Evolutionary conservation across 2,797 vertebrate species (phyloP).

Genomic region (Remorina albescens): DNA sequence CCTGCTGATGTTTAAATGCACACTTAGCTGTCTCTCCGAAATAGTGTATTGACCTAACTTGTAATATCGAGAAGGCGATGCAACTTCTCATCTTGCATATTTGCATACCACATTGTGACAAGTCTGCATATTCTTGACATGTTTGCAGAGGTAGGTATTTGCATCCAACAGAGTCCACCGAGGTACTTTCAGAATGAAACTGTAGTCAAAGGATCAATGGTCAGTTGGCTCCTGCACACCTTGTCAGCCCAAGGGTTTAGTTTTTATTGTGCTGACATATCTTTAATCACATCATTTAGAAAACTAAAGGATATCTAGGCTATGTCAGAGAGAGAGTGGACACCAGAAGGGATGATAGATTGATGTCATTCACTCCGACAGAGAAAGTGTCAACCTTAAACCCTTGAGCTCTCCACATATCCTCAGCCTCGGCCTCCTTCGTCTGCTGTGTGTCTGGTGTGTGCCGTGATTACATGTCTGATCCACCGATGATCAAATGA

Average conservation of each 20-base stretch:
- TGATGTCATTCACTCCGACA: slow-evolving; percentile 57
- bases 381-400: slow-evolving; percentile 56
- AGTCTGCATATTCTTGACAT: slow-evolving; percentile 68
- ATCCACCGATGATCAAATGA: slow-evolving; percentile 50
- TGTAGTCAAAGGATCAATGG: slow-evolving; percentile 11
- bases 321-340: slow-evolving; percentile 44
- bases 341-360: slow-evolving; percentile 53
- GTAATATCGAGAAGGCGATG: slow-evolving; percentile 63
- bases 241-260: slow-evolving; percentile 28
- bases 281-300: slow-evolving; percentile 56
- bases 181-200: slow-evolving; percentile 39
- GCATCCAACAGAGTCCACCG: slow-evolving; percentile 1
- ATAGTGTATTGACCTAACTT: slow-evolving; percentile 68
- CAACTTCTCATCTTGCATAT: slow-evolving; percentile 59
- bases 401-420: slow-evolving; percentile 57
- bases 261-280: slow-evolving; percentile 54
- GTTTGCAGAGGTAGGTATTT: slow-evolving; percentile 65
- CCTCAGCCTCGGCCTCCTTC: slow-evolving; percentile 11
- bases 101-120: slow-evolving; percentile 63
- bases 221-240: slow-evolving; percentile 27
- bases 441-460: slow-evolving; percentile 35
- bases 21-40: slow-evolving; percentile 55
- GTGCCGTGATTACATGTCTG: slow-evolving; percentile 58
- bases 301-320: slow-evolving; percentile 43
- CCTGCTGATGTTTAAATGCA: slow-evolving; percentile 61